Base-by-base conservation (phyloP, 2,888 invertebrate genomes). In the Galeopsomyia nigrocyanea region DNA sequence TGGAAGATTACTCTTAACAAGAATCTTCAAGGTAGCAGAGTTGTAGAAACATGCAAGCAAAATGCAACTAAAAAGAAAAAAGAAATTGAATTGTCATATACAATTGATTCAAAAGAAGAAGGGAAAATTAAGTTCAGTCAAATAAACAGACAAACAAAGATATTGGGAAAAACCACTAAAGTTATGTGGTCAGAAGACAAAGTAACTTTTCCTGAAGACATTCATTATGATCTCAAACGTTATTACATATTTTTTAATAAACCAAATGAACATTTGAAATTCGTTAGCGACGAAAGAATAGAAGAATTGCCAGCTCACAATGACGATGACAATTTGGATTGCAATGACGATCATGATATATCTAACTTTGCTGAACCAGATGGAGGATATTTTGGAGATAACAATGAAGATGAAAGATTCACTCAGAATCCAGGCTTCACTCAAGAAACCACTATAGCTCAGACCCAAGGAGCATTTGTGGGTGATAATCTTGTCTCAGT, bases 401-500 rank as follows among this genome's bases (percentile, higher is more conserved):
- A 79, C n/a, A 79, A 81, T 47, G 49, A 55, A 53, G 81, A 85
- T 2, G 84, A 86, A 0, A 87, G 86, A 50, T 79, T 81, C 14
- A 76, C 79, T 0, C 80, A 80, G 19, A 10, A 87, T 85, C 19
- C 21, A 49, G 17, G 7, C 3, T 58, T 47, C 6, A 71, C 31
- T 65, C 68, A 68, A 68, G 62, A 65, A 10, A 51, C 62, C 53
- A 2, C 13, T 19, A 0, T 88, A 10, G 76, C 79, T 2, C 78
- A 79, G 69, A 76, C 78, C 2, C 80, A 81, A 39, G 80, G 82
- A 72, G 78, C 82, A 68, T 85, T 87, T 77, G 87, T 87, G 47
- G 88, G 89, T 0, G 88, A 88, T 1, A 89, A 92, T 80, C 89
- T 93, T 85, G 88, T 93, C 13, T 90, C 91, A 61, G 91, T 91